Base-by-base conservation (phyloP, 1,140 invertebrate species). In the Lutraria rhynchaena region DNA sequence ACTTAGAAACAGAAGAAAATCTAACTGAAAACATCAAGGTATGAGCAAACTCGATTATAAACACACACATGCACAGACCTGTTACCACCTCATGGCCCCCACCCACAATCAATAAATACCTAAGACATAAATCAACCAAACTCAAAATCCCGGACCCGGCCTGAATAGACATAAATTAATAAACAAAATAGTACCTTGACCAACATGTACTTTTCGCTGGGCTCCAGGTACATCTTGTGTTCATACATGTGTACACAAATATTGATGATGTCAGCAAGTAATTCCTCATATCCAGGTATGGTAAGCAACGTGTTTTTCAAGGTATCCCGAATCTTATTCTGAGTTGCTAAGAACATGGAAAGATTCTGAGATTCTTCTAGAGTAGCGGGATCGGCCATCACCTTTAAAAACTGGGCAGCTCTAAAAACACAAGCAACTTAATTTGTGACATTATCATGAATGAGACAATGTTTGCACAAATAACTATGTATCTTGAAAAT, bases 181-280 rank as follows among this genome's bases (percentile, higher is more conserved):
- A n/a, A n/a, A n/a, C n/a, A n/a, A n/a, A n/a, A n/a, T 13, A 24
- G 46, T 83, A 94, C 94, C 94, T 99, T 99, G 0, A 99, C 98
- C 3, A 99, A 94, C 98, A 99, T 99, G 90, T 99, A 99, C 89
- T 99, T 99, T 92, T 99, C 99, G 85, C 95, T 96, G 0, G 99
- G 98, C 0, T 98, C 97, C 67, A 99, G 93, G 92, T 99, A 99
- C 96, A 99, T 98, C 92, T 96, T 97, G 0, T 96, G 97, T 89
- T 99, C 99, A 93, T 96, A 99, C 98, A 99, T 99, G 80, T 98
- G 96, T 46, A 99, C 97, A 92, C 97, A 99, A 81, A 99, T 98
- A 92, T 99, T 99, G 0, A 99, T 97, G 13, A 99, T 97, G 92
- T 99, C 99, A 15, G 96, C 96, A n/a, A 99, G 92, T 3, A 99